Evolutionary conservation across 2,797 vertebrate species (phyloP).

Genomic region (Trachurus trachurus): DNA sequence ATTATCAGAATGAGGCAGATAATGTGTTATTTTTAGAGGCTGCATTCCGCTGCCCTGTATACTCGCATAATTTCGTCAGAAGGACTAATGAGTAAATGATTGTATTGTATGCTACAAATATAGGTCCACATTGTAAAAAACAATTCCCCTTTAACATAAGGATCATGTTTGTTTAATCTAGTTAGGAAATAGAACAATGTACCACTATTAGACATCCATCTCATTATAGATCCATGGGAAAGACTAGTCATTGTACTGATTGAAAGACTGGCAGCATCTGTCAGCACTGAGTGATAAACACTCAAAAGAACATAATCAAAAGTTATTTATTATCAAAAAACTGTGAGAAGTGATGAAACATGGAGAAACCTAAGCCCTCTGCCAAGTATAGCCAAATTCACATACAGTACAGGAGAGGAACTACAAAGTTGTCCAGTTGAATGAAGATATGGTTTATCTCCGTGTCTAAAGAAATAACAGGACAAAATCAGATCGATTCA

Average conservation of each 20-base stretch:
- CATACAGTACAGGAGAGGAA: not conserved
- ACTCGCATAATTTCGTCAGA: too few relatives aligned
- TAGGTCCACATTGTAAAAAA: too few relatives aligned
- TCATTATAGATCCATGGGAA: not conserved
- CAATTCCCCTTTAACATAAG: not conserved
- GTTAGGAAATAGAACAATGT: not conserved
- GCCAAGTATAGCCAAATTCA: not conserved
- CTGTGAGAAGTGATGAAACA: slow-evolving; percentile 37
- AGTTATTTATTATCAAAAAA: slow-evolving; percentile 39
- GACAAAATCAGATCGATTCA: not conserved
- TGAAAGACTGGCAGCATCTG: slow-evolving; percentile 14
- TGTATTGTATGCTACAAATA: too few relatives aligned
- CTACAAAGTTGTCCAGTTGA: not conserved
- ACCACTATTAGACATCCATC: not conserved
- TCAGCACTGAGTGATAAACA: slow-evolving; percentile 21
- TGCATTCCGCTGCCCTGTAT: too few relatives aligned
- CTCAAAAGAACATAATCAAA: slow-evolving; percentile 11
- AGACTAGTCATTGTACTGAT: slow-evolving; percentile 3
- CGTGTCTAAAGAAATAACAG: not conserved
- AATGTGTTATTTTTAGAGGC: too few relatives aligned
- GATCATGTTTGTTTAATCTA: not conserved
- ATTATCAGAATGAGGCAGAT: too few relatives aligned
- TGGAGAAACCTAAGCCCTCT: slow-evolving; percentile 15
- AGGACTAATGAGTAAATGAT: too few relatives aligned
- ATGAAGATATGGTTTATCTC: not conserved